A percentile compares a stretch with the other conserved stretches of the same genome.
These are phyloP conservation scores for Sebastes schlegelii DNA, from an alignment of 2,113 vertebrate species.

Conservation along the genomic window DNA sequence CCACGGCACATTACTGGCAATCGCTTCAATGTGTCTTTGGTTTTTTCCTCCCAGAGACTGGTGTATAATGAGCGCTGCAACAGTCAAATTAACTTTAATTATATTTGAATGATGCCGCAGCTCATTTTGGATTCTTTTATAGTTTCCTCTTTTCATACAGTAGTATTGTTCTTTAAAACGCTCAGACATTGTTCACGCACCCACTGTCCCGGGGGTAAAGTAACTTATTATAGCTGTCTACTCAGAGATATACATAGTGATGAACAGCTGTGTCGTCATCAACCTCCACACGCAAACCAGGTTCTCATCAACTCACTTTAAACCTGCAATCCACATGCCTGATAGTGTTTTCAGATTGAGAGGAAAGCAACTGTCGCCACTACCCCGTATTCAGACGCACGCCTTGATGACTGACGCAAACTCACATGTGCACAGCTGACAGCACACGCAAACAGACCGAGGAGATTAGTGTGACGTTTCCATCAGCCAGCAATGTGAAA, in stretches of 20 bases:
- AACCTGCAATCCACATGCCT: constrained; percentile 5
- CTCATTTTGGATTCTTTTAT: constrained; percentile 44
- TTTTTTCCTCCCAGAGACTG: constrained; percentile 40
- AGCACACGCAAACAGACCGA: constrained; percentile 19
- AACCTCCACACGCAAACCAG: constrained; percentile 1
- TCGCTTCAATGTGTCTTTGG: constrained; percentile 36
- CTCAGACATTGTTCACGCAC: constrained; percentile 28
- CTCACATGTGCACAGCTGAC: constrained; percentile 38
- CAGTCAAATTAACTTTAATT: constrained; percentile 35
- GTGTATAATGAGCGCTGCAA: constrained; percentile 11
- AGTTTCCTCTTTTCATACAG: constrained; percentile 31
- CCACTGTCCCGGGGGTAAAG: constrained; percentile 36
- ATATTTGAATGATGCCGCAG: constrained; percentile 31
- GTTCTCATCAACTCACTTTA: constrained; percentile 12
- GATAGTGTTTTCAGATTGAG: constrained; percentile 22
- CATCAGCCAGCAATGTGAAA: constrained; percentile 56
- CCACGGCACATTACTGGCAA: constrained; percentile 35
- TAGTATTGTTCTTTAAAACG: constrained; percentile 30
- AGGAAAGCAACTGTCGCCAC: constrained; percentile 36
- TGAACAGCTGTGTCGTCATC: constrained; percentile 20
- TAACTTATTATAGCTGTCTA: not conserved
- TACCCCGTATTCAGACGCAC: not conserved
- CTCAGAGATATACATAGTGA: constrained; percentile 26
- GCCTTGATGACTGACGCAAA: constrained; percentile 21
- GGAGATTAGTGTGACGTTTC: constrained; percentile 31